phyloP scores from a whole-genome alignment of 2,113 vertebrate genomes.

The Coryphaenoides rupestris region DNA sequence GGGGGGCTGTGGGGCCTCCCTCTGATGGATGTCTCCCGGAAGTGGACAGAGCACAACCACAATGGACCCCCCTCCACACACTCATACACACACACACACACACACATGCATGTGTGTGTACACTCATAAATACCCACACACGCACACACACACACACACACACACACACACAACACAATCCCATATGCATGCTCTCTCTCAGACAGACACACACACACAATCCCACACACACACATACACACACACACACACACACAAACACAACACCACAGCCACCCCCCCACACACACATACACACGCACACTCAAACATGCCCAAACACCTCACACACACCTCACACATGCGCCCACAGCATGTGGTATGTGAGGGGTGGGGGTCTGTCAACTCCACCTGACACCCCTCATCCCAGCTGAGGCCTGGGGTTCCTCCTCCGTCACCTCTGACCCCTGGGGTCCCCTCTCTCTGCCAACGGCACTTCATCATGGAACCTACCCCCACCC shows the following conservation, averaged over 20 bases:
- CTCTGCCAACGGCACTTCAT: neutral
- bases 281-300: neutral
- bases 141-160: neutral
- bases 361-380: neutral
- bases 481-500: too few species aligned
- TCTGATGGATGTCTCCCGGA: conserved; percentile 77
- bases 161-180: neutral
- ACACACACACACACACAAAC: conserved; percentile 8
- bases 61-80: conserved; percentile 59
- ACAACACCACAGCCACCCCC: conserved; percentile 7
- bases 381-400: neutral
- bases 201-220: conserved; percentile 12
- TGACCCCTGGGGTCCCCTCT: neutral
- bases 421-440: neutral
- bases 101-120: neutral
- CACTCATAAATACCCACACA: conserved; percentile 11
- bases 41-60: conserved; percentile 71
- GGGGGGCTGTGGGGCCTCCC: conserved; percentile 30
- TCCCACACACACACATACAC: neutral
- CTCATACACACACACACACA: conserved; percentile 24
- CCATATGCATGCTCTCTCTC: too few species aligned
- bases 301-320: neutral
- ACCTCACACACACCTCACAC: conserved; percentile 17
- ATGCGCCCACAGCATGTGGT: neutral
- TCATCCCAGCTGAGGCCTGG: neutral